phyloP scores from a whole-genome alignment of 2,113 vertebrate species.

The Oryzias melastigma region DNA sequence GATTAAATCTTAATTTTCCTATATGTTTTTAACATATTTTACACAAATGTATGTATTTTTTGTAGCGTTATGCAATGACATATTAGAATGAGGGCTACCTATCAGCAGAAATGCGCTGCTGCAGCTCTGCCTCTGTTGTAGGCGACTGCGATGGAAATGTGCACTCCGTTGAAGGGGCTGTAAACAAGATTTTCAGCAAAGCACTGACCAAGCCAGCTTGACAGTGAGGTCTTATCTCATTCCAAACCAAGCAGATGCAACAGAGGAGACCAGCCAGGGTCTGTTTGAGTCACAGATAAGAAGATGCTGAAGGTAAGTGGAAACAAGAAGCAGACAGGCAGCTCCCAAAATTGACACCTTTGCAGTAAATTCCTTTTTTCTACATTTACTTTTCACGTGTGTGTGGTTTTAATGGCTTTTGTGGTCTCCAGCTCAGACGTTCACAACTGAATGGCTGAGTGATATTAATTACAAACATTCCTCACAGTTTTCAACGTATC shows the following conservation, averaged over 20 bases:
- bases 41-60: background rate
- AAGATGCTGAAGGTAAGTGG: constrained; percentile 29
- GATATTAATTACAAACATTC: constrained; percentile 39
- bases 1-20: background rate
- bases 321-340: constrained; percentile 14
- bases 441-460: background rate
- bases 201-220: constrained; percentile 46
- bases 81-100: background rate
- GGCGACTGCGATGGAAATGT: constrained; percentile 52
- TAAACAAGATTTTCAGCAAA: constrained; percentile 69
- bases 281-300: constrained; percentile 50
- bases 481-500: constrained; percentile 1
- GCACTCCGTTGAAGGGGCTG: constrained; percentile 58
- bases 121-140: constrained; percentile 47
- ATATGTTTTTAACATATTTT: background rate
- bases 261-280: constrained; percentile 20
- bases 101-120: constrained; percentile 7
- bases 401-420: too few relatives aligned
- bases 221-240: constrained; percentile 68
- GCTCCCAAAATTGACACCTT: constrained; percentile 31
- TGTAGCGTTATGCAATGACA: background rate
- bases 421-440: too few relatives aligned
- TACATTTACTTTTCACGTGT: constrained; percentile 12
- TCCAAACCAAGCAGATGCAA: constrained; percentile 30
- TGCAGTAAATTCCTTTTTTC: constrained; percentile 13